Conservation (phyloP, 2,797 vertebrate species). For the Agapornis canus region DNA sequence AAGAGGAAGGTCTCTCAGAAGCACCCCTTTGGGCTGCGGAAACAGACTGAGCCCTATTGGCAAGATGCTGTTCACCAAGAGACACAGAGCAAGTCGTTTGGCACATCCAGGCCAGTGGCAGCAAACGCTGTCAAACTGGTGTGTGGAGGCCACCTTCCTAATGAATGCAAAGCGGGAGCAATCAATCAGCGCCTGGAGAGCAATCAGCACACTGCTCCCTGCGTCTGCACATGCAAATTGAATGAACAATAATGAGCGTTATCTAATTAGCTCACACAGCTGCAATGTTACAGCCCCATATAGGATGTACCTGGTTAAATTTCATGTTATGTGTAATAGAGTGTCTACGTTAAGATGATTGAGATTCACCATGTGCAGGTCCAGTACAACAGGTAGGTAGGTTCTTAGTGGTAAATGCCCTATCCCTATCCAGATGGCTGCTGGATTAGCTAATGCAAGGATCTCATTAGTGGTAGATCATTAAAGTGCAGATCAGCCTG, state of each 20-base stretch:
- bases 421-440: background rate
- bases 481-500: background rate
- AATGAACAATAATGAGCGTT: conserved; percentile 40
- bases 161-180: background rate
- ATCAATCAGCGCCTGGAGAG: conserved; percentile 4
- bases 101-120: background rate
- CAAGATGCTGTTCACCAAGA: conserved; percentile 7
- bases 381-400: background rate
- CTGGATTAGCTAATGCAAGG: background rate
- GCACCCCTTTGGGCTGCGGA: background rate
- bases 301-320: conserved; percentile 48
- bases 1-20: background rate
- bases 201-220: background rate
- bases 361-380: background rate
- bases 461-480: background rate
- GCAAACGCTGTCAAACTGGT: conserved; percentile 23
- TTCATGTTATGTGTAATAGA: conserved; percentile 7
- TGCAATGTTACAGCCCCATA: conserved; percentile 10
- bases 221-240: conserved; percentile 34
- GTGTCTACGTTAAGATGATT: background rate
- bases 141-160: conserved; percentile 20
- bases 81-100: background rate
- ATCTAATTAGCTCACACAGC: conserved; percentile 55
- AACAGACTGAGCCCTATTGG: background rate
- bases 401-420: background rate